A percentile compares a stretch with the other conserved stretches of the same genome.
Evolutionary conservation across 2,797 vertebrate species (phyloP).

Genomic region (Xenops minutus): DNA sequence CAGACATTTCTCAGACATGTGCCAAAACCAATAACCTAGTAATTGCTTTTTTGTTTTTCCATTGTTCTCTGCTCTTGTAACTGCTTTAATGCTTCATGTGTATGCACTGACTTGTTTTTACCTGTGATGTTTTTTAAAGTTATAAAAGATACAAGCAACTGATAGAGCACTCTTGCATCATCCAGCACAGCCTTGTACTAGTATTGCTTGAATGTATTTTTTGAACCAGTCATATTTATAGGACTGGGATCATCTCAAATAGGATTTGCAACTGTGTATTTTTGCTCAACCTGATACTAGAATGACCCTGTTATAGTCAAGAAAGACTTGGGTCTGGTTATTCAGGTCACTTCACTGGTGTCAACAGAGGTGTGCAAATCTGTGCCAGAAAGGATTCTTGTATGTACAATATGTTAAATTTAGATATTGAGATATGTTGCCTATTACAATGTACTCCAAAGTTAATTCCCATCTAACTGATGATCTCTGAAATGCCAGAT

Average conservation of each 20-base stretch:
- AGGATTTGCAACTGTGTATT: background rate
- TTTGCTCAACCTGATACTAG: conserved; percentile 7
- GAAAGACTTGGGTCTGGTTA: background rate
- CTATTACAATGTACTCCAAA: background rate
- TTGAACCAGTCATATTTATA: background rate
- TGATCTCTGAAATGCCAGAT: background rate
- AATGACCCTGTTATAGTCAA: background rate
- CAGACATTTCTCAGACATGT: conserved; percentile 4
- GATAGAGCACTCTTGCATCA: background rate
- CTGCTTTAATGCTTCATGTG: background rate
- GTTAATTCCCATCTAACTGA: background rate
- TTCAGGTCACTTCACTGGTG: background rate
- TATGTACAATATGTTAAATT: background rate
- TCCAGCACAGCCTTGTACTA: background rate
- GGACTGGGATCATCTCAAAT: conserved; percentile 14
- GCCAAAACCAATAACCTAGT: background rate
- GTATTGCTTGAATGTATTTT: background rate
- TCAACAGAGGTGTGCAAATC: background rate
- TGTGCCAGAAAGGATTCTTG: background rate
- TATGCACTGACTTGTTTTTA: conserved; percentile 15
- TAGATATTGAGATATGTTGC: accelerated
- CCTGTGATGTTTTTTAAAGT: conserved; percentile 14
- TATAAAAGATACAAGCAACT: conserved; percentile 19
- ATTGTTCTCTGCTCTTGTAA: background rate
- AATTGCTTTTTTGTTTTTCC: conserved; percentile 26